Evolutionary conservation across 2,113 vertebrate genomes (phyloP), one percentile per base, ranked within the genome.

Genomic region (Cavia aperea): DNA sequence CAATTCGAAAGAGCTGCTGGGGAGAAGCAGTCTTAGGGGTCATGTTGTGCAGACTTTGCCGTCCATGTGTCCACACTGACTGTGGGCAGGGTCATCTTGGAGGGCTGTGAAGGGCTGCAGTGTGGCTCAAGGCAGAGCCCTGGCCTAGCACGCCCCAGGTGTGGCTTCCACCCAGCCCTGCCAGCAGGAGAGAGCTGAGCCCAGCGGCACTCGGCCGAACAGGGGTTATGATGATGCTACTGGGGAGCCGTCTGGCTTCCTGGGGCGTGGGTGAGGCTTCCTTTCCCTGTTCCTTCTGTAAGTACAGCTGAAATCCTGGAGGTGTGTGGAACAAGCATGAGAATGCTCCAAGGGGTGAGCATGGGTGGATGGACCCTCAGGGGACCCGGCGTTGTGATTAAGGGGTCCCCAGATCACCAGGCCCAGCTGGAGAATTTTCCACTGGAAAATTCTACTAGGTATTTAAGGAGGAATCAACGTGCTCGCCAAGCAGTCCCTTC

Each of bases 191-290:
- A 26, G 46, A 31, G 46, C 29, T 4, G 39, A 29, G 14, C 73
- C 1, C 24, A 5, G 2, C 2, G 26, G 56, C 14, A 16, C 33
- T 21, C 7, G 31, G 10, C 29, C 36, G 18, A 39, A 14, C 29
- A 72, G 3, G 68, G n/a, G 39, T 62, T 60, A 19, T 58, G 65
- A 19, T 58, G 65, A 24, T 23, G n/a, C 5, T 10, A 3, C 46
- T 29, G 21, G 12, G 39, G 33, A 62, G 51, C 14, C 39, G 26
- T 7, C 16, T 49, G 56, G 10, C 51, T 19, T 83, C 68, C 65
- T 4, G 11, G 24, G 77, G 26, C 51, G 51, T 33, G 9, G 31
- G 21, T 18, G 60, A 82, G 68, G 26, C 75, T 78, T 49, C 3
- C 43, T 51, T 19, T 31, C 46, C 26, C 24, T 16, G 7, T 31